Evolutionary conservation across 2,113 vertebrate genomes (phyloP).

Genomic region (Chlamydotis undulata): DNA sequence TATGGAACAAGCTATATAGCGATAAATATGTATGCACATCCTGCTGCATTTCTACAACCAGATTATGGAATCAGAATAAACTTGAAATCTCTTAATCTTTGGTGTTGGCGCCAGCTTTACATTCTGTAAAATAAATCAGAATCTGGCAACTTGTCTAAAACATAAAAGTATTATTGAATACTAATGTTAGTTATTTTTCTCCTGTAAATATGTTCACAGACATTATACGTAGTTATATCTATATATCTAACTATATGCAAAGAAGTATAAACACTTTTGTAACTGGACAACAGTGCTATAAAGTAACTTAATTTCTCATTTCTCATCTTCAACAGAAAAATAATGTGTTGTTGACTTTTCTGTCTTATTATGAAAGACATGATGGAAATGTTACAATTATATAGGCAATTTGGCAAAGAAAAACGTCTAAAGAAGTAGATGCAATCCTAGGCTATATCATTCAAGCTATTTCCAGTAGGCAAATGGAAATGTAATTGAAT

Average conservation of each 20-base stretch:
- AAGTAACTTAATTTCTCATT: neutral
- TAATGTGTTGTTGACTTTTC: neutral
- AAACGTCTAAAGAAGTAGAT: neutral
- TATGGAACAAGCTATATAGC: neutral
- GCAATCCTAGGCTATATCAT: neutral
- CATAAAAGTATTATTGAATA: neutral
- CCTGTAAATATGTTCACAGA: neutral
- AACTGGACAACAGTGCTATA: neutral
- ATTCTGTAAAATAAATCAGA: neutral
- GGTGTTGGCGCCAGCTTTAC: neutral
- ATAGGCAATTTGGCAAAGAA: neutral
- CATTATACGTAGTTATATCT: neutral
- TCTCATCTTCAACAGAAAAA: neutral
- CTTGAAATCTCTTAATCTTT: neutral
- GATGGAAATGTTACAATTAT: neutral
- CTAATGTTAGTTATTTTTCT: neutral
- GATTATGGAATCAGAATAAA: neutral
- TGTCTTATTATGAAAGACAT: neutral
- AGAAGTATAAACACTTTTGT: neutral
- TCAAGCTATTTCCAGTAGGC: neutral
- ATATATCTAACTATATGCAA: neutral
- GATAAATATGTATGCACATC: neutral
- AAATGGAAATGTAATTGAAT: neutral
- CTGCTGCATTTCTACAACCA: neutral
- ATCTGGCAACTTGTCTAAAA: neutral